Conservation (phyloP, 2,113 vertebrate species). For the Coturnix japonica region DNA sequence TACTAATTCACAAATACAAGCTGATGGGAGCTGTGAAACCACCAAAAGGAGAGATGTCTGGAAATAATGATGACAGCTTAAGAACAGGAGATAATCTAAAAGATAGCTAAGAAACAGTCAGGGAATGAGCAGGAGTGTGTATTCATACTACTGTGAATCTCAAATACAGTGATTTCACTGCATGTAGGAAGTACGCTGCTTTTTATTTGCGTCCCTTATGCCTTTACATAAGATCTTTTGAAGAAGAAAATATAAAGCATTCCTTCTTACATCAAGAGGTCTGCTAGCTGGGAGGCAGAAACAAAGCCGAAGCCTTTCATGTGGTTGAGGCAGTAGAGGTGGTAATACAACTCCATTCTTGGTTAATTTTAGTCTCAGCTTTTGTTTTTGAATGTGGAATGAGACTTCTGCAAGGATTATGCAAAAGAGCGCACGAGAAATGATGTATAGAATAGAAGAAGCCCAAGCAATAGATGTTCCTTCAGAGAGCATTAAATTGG, state of each 20-base stretch:
- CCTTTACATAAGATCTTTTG: background rate
- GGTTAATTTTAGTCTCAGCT: background rate
- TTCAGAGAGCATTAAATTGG: background rate
- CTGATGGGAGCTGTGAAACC: background rate
- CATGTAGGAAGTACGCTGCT: background rate
- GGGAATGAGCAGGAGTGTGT: background rate
- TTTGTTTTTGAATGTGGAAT: background rate
- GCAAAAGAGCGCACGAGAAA: background rate
- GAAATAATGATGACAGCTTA: fast-evolving
- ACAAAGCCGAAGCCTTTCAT: background rate
- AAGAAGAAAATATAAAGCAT: constrained; percentile 5
- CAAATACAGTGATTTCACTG: background rate
- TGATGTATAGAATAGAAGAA: background rate
- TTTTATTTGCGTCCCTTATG: background rate
- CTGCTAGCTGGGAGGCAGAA: constrained; percentile 6
- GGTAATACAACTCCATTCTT: background rate
- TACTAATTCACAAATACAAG: background rate
- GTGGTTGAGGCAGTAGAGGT: background rate
- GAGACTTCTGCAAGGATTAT: background rate
- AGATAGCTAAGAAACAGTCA: background rate
- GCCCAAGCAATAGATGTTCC: background rate
- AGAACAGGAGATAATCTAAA: background rate
- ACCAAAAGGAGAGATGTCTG: background rate
- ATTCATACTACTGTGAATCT: background rate
- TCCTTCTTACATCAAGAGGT: background rate